Base-by-base conservation (phyloP, 2,113 vertebrate species). In the Cottus gobio region DNA sequence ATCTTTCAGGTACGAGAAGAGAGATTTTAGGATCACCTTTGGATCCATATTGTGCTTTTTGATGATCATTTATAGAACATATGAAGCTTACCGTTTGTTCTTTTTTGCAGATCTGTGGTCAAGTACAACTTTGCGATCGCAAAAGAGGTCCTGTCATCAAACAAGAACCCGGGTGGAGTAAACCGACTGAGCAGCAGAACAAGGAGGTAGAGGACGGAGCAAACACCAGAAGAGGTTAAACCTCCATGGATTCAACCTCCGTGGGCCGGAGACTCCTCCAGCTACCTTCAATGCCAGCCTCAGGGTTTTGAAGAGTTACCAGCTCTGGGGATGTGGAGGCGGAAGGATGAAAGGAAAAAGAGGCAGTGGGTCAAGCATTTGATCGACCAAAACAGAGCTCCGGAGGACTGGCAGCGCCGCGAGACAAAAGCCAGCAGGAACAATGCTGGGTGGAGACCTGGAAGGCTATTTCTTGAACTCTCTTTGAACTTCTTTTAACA, bases 1-100 rank as follows among this genome's bases (percentile, higher is more conserved):
- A 6, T 76, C 76, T 30, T 72, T 95, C 74, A 94, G 95, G 95
- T 95, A 88, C 85, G 76, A 58, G 1, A 36, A n/a, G 5, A 24
- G 3, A 5, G n/a, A 65, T 22, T 63, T 15, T 44, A 3, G 3
- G 13, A 54, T 61, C 4, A 34, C 10, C 4, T 68, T 39, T 34
- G 22, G 31, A 39, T 50, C 10, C 4, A 26, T 1, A 4, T 7
- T 44, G 4, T 37, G 5, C 6, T 9, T 2, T 30, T 13, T 10
- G 12, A n/a, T 48, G n/a, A 5, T 16, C 4, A n/a, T 65, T 52
- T 34, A 8, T 22, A 3, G 13, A 24, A 52, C 34, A 1, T 0
- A 26, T 62, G 28, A 69, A 22, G 57, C 24, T 87, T 16, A 87
- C 46, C 58, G 20, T 9, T 31, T 72, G 4, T 39, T 63, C 60